Evolutionary conservation across 2,888 invertebrate species (phyloP), one percentile per base, ranked within the genome.

Genomic region (Macaria liturata): DNA sequence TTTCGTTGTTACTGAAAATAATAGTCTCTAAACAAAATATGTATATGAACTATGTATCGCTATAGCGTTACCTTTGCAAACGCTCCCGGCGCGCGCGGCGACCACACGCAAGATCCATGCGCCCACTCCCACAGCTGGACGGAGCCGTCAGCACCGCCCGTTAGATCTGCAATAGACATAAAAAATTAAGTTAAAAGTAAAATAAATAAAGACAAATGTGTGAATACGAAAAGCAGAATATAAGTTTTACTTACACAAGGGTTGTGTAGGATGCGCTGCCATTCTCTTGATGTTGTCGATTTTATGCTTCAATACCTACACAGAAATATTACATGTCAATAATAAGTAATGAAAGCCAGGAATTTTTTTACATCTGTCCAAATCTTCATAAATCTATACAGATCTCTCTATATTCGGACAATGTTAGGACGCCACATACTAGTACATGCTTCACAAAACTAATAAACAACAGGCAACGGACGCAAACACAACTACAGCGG

Each of bases 51-150:
- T 37, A 37, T 7, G 4, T 6, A 4, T 6, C 5, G 34, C 7
- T 1, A 6, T 37, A 37, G 4, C 4, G 8, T 42, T 9, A 42
- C 42, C 90, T 97, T 97, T 39, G 97, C 98, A 86, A 97, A 98
- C 4, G 98, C 98, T 39, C 98, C 98, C 0, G 98, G 95, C n/a
- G 97, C 95, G 43, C 98, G 94, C 1, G 98, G 98, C 31, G 96
- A 95, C 75, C 98, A 96, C 9, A 98, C 97, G 44, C 97, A 96
- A 62, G 97, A 96, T 50, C 95, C 94, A 86, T 98, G 98, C 5
- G 98, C 98, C 99, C 99, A 99, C 91, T 99, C 99, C 98, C 99
- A 98, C 65, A 99, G 93, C 69, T 97, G 96, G 0, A 99, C 98
- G 0, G 98, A 98, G 6, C 99, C 98, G 90, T 99, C 99, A 80